Base-by-base conservation (phyloP, 2,888 invertebrate genomes). In the Mystacides longicornis region DNA sequence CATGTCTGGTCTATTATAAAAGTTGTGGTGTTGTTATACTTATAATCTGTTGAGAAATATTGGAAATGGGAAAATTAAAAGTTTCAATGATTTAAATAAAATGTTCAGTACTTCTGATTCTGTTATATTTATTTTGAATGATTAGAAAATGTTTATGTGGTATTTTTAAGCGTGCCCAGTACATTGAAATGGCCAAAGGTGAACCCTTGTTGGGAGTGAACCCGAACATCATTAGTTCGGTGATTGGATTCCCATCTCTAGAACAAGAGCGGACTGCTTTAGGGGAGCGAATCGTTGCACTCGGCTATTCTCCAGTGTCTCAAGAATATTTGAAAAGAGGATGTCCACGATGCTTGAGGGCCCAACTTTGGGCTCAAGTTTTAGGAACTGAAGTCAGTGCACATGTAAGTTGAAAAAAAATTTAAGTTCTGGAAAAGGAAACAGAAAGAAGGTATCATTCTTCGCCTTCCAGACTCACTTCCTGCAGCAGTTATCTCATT, bases 251-350 rank as follows among this genome's bases (percentile, higher is more conserved):
- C 68, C 63, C 80, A 49, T 75, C 79, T 58, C 71, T 89, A 51
- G 85, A 86, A 68, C 78, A 77, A 3, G 89, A 91, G 68, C 74
- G 89, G 55, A 82, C 84, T 20, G 71, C 78, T 19, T 73, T 89
- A n/a, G 92, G 91, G 2, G 87, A 88, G 66, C 81, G 85, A 62
- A 89, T 94, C 16, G 72, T 92, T 14, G 79, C 81, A 18, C 81
- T 86, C 48, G 87, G 87, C 61, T 90, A 93, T 68, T 89, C 93
- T 0, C 93, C 94, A 0, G 78, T 93, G 31, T 88, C 91, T 37
- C 93, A 94, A 69, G 94, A 96, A 73, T 92, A 86, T 69, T 74
- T 93, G 11, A 95, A 95, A 74, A 83, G 83, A 62, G 92, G 93
- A 16, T 87, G 88, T 64, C 92, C 93, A 0, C 81, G 86, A 62